These are phyloP conservation scores for Pecten maximus DNA, from an alignment of 2,888 invertebrate species.

Conservation along the genomic window DNA sequence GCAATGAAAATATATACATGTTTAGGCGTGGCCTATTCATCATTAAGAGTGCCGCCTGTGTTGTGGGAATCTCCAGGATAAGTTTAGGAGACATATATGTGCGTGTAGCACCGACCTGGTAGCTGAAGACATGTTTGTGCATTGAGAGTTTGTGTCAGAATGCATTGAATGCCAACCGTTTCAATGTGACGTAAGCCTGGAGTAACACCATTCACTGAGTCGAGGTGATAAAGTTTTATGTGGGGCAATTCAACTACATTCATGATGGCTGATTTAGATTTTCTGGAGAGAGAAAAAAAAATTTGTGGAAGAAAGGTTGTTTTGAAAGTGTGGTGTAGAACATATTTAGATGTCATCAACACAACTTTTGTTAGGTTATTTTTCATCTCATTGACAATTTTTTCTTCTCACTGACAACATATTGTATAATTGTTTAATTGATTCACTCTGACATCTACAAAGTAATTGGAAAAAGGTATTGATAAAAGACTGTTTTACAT, in stretches of 20 bases:
- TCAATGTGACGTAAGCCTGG: background rate
- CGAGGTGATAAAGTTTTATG: background rate
- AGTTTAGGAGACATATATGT: background rate
- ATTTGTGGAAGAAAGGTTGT: background rate
- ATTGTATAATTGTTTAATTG: no score
- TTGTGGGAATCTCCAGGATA: background rate
- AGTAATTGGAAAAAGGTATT: no score
- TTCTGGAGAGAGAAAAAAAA: background rate
- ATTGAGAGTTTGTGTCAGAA: conserved; percentile 1
- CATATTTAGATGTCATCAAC: no score
- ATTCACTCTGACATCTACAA: no score
- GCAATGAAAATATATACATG: conserved; percentile 15
- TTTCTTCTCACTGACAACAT: no score
- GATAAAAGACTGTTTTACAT: no score
- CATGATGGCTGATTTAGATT: background rate
- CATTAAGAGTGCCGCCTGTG: background rate
- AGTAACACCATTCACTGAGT: background rate
- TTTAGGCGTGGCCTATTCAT: background rate
- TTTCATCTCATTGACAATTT: no score
- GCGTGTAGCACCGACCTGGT: background rate
- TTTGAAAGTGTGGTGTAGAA: no score
- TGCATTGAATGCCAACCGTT: conserved; percentile 2
- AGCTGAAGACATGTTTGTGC: background rate
- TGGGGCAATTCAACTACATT: background rate
- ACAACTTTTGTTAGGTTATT: no score